A percentile compares a stretch with the other conserved stretches of the same genome.
phyloP scores from a whole-genome alignment of 2,888 invertebrate genomes.

The Micropterix aruncella region DNA sequence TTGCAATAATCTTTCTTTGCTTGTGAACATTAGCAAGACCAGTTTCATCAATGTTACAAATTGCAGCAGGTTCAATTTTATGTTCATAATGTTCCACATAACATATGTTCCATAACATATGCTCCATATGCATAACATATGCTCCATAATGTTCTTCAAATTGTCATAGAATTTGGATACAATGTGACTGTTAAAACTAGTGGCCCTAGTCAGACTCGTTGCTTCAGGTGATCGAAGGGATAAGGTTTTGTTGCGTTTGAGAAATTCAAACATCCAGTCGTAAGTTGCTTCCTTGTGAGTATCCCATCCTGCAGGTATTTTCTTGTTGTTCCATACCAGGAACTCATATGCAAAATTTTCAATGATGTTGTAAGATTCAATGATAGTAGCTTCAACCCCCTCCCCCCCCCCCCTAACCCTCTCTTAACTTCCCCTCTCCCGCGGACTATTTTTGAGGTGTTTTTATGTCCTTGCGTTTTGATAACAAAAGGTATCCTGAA shows the following conservation, averaged over 20 bases:
- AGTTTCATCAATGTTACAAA: slow-evolving; percentile 13
- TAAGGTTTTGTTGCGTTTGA: slow-evolving; percentile 10
- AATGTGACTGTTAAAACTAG: slow-evolving; percentile 11
- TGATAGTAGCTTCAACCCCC: too few relatives aligned
- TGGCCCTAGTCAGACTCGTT: slow-evolving; percentile 10
- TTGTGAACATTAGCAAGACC: slow-evolving; percentile 11
- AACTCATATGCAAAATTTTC: neutral
- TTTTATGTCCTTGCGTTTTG: too few relatives aligned
- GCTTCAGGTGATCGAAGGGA: slow-evolving; percentile 11
- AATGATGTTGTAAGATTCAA: too few relatives aligned
- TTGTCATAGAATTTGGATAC: slow-evolving; percentile 11
- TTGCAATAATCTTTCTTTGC: slow-evolving; percentile 10
- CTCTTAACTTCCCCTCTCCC: too few relatives aligned
- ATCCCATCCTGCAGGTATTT: neutral
- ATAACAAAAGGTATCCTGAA: too few relatives aligned
- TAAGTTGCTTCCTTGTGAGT: neutral
- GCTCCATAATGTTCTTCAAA: slow-evolving; percentile 9
- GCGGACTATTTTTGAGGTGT: too few relatives aligned
- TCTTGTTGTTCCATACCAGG: neutral
- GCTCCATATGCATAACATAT: too few relatives aligned
- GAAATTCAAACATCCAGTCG: slow-evolving; percentile 10
- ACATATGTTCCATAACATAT: too few relatives aligned
- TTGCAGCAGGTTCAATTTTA: slow-evolving; percentile 9
- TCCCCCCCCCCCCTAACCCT: too few relatives aligned
- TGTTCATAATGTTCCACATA: too few relatives aligned